Evolutionary conservation across 2,797 vertebrate species (phyloP).

Genomic region (Alauda arvensis): DNA sequence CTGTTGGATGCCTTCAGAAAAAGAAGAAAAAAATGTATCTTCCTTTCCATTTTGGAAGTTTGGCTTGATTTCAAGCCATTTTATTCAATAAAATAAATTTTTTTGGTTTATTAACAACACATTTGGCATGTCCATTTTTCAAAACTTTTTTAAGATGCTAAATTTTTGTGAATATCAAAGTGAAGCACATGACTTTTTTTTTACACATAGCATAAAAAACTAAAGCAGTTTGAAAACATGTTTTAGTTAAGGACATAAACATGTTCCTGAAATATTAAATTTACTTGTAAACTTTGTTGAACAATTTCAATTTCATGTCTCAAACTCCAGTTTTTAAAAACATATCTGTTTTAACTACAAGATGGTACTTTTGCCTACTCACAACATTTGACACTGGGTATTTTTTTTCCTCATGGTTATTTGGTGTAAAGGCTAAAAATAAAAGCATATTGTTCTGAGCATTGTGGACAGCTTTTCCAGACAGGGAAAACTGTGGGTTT

Average conservation of each 20-base stretch:
- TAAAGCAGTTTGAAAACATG: background rate
- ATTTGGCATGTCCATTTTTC: background rate
- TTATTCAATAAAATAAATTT: background rate
- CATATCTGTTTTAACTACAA: background rate
- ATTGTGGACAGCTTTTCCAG: slow-evolving; percentile 57
- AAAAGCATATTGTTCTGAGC: slow-evolving; percentile 49
- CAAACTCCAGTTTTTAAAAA: background rate
- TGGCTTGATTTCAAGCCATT: slow-evolving; percentile 35
- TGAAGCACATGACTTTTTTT: background rate
- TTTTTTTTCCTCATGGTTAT: slow-evolving; percentile 22
- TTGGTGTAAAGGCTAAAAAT: slow-evolving; percentile 50
- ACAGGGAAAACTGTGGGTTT: slow-evolving; percentile 47
- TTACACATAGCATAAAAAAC: background rate
- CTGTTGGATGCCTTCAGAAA: slow-evolving; percentile 1
- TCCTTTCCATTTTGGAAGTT: slow-evolving; percentile 24
- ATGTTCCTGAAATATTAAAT: background rate
- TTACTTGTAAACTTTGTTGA: background rate
- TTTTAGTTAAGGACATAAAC: background rate
- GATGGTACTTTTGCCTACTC: background rate
- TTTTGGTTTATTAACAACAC: background rate
- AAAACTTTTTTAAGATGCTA: background rate
- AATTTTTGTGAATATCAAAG: slow-evolving; percentile 11
- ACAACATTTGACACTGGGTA: background rate
- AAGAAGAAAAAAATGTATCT: slow-evolving; percentile 17
- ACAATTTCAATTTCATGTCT: background rate